Conservation (phyloP, 2,888 invertebrate genomes). For the Aradus depressus region DNA sequence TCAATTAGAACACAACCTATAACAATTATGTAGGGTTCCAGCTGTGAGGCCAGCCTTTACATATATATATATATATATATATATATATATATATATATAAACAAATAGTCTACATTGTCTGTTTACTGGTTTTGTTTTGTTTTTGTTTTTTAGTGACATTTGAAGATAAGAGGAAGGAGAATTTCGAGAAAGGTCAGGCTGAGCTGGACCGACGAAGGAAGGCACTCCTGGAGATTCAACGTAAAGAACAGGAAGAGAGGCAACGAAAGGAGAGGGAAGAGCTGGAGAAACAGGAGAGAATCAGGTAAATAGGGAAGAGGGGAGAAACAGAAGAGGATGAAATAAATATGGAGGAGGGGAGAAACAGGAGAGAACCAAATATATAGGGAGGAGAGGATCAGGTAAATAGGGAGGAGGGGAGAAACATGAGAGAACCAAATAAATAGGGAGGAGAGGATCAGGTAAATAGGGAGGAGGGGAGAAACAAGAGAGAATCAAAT, state of each 20-base stretch:
- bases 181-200: constrained; percentile 95
- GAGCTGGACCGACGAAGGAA: constrained; percentile 85
- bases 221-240: constrained; percentile 76
- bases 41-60: too few species aligned
- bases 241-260: constrained; percentile 84
- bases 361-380: too few species aligned
- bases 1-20: too few species aligned
- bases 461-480: too few species aligned
- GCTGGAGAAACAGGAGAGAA: constrained; percentile 70
- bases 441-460: constrained; percentile 47
- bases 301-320: constrained; percentile 48
- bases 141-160: constrained; percentile 46
- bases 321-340: too few species aligned
- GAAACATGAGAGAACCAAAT: constrained; percentile 72
- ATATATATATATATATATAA: too few species aligned
- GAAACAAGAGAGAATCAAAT: too few species aligned
- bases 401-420: constrained; percentile 84
- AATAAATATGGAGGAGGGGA: too few species aligned
- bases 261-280: constrained; percentile 89
- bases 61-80: too few species aligned
- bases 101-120: too few species aligned
- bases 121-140: constrained; percentile 3
- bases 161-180: constrained; percentile 93
- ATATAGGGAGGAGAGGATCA: too few species aligned
- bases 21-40: too few species aligned